These are phyloP conservation scores for Diabrotica virgifera DNA, from an alignment of 1,140 invertebrate species.

Conservation along the genomic window DNA sequence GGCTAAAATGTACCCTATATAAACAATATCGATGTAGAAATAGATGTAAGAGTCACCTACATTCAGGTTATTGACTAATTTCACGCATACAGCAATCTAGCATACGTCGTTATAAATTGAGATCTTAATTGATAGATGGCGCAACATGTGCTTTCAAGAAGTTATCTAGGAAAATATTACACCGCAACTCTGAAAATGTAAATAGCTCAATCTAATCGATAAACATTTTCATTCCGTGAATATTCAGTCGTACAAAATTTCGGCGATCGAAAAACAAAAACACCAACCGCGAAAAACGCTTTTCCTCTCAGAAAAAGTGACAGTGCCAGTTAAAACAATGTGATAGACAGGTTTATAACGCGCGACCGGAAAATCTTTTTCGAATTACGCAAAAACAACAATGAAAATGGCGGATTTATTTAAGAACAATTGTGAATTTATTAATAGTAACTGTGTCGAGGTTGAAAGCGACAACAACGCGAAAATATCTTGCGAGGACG, in stretches of 20 bases:
- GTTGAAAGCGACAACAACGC: slow-evolving; percentile 16
- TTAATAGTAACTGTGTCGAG: slow-evolving; percentile 33
- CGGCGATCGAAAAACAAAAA: background rate
- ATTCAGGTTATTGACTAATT: too few species aligned
- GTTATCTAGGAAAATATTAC: background rate
- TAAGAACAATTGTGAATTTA: slow-evolving; percentile 30
- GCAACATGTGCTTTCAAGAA: background rate
- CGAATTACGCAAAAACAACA: slow-evolving; percentile 10
- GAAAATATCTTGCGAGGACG: slow-evolving; percentile 10
- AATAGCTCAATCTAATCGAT: slow-evolving; percentile 2
- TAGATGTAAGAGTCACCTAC: too few species aligned
- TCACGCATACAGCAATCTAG: too few species aligned
- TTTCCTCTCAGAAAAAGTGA: too few species aligned
- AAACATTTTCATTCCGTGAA: slow-evolving; percentile 3
- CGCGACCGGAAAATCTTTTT: background rate
- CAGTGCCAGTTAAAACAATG: too few species aligned
- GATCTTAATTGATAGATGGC: background rate
- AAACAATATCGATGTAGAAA: too few species aligned
- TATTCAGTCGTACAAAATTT: background rate
- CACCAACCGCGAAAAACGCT: background rate
- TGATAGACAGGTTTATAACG: background rate
- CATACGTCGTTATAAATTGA: too few species aligned
- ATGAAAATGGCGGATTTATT: slow-evolving; percentile 29
- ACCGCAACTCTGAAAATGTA: background rate
- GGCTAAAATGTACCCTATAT: too few species aligned